Evolutionary conservation across 2,113 vertebrate species (phyloP).

Genomic region (Benitochromis conjunctus): DNA sequence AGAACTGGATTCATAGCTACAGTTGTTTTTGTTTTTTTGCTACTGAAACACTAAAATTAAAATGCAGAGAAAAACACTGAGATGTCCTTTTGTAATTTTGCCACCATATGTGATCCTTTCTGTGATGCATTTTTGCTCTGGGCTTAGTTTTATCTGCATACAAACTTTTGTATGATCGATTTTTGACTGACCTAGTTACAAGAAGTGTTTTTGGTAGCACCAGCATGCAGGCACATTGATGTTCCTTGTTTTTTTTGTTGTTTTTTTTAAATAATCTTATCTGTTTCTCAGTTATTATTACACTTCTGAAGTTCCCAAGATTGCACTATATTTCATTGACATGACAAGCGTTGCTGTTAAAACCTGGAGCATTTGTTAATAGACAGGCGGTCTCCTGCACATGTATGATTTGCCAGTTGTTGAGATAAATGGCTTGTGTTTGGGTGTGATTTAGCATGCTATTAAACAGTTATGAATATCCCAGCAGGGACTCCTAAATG

Average conservation of each 20-base stretch:
- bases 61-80: background rate
- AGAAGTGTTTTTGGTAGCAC: background rate
- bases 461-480: slow-evolving; percentile 25
- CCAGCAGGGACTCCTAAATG: slow-evolving; percentile 12
- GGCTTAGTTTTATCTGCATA: background rate
- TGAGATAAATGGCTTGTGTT: slow-evolving; percentile 8
- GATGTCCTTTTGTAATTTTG: background rate
- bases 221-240: background rate
- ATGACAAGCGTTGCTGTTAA: background rate
- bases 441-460: slow-evolving; percentile 24
- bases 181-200: background rate
- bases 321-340: background rate
- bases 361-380: background rate
- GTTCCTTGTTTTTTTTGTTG: background rate
- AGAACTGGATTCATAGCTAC: background rate
- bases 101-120: background rate
- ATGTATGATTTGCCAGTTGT: background rate
- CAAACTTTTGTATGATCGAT: background rate
- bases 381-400: background rate
- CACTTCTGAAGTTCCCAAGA: background rate
- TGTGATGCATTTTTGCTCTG: background rate
- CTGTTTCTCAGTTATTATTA: background rate
- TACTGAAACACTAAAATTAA: background rate
- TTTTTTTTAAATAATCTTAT: background rate
- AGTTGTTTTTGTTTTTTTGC: fast-evolving